These are phyloP conservation scores for Bothrops alternatus DNA, from an alignment of 2,797 vertebrate genomes.

Conservation along the genomic window DNA sequence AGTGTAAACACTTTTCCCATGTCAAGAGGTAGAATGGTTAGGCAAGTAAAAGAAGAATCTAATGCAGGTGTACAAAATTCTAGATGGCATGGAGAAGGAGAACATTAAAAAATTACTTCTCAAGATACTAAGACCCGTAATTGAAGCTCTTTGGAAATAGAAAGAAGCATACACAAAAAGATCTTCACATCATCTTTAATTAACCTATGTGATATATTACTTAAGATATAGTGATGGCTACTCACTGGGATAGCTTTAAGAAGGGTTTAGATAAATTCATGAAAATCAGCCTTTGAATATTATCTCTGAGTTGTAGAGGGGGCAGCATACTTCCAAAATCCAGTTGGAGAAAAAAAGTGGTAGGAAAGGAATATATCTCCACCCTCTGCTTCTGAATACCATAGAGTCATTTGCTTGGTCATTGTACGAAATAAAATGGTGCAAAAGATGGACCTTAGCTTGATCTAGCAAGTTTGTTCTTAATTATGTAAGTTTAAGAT, in stretches of 20 bases:
- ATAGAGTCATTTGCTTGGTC: neutral
- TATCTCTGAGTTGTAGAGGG: too few relatives aligned
- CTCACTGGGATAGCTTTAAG: neutral
- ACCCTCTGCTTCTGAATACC: neutral
- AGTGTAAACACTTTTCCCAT: neutral
- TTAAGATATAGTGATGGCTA: neutral
- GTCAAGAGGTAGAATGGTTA: neutral
- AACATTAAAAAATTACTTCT: neutral
- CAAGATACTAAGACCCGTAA: neutral
- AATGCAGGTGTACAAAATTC: neutral
- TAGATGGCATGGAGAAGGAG: neutral
- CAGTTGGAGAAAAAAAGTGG: neutral
- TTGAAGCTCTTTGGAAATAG: neutral
- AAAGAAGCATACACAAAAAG: neutral
- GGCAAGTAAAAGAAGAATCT: neutral
- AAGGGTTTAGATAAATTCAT: neutral
- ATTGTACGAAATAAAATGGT: neutral
- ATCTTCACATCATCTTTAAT: neutral
- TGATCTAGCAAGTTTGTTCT: neutral
- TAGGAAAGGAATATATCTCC: neutral
- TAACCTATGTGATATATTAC: neutral
- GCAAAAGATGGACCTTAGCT: neutral
- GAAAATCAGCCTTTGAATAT: too few relatives aligned
- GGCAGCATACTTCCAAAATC: neutral
- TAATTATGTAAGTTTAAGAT: neutral